A percentile compares a stretch with the other conserved stretches of the same genome.
These are phyloP conservation scores for Diaphora mendica DNA, from an alignment of 2,888 invertebrate genomes.

Conservation along the genomic window DNA sequence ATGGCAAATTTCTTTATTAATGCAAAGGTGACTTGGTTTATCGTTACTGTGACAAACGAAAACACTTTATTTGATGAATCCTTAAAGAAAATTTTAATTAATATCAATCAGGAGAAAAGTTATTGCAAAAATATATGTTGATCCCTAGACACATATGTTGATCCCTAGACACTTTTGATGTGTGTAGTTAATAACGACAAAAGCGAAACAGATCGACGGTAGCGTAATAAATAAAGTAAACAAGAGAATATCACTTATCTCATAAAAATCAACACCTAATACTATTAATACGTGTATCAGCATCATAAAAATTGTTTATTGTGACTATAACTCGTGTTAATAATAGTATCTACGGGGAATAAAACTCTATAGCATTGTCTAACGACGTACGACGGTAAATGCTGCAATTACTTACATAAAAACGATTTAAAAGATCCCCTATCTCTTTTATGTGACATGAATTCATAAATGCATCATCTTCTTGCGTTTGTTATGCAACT, in stretches of 20 bases:
- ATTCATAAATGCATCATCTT: constrained; percentile 34
- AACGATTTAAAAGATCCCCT: constrained; percentile 31
- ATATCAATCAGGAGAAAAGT: too few relatives aligned
- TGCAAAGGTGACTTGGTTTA: too few relatives aligned
- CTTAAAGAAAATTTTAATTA: too few relatives aligned
- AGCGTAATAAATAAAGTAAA: neutral
- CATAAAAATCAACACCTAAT: constrained; percentile 19
- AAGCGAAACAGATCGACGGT: too few relatives aligned
- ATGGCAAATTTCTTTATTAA: too few relatives aligned
- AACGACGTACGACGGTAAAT: constrained; percentile 18
- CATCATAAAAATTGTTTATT: constrained; percentile 24
- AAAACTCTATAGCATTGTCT: constrained; percentile 26
- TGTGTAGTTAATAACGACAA: too few relatives aligned
- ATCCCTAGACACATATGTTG: too few relatives aligned
- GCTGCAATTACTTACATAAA: constrained; percentile 38
- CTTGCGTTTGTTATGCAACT: constrained; percentile 20
- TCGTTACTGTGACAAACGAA: too few relatives aligned
- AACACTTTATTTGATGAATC: too few relatives aligned
- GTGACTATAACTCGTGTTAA: constrained; percentile 27
- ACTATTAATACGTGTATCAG: constrained; percentile 16
- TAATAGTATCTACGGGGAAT: constrained; percentile 22
- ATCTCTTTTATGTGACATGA: constrained; percentile 35
- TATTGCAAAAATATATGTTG: too few relatives aligned
- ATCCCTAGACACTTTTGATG: too few relatives aligned
- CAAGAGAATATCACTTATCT: neutral